phyloP scores from a whole-genome alignment of 2,888 invertebrate species.

The Philhelius pedissequus region DNA sequence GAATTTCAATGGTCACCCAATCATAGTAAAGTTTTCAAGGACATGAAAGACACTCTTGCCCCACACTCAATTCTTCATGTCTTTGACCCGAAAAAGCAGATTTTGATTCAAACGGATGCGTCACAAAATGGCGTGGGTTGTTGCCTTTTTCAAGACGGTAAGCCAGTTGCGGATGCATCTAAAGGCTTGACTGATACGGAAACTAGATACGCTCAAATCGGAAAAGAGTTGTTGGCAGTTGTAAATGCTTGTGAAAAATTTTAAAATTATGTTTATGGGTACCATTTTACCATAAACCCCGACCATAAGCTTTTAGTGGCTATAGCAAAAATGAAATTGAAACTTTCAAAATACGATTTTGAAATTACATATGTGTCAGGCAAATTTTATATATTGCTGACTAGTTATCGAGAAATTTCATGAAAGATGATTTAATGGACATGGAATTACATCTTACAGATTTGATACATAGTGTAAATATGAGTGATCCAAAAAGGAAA shows the following conservation, averaged over 20 bases:
- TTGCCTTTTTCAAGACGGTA: too few species aligned
- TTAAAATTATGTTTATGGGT: background rate
- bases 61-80: constrained; percentile 39
- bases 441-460: background rate
- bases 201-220: constrained; percentile 54
- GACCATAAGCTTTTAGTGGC: constrained; percentile 55
- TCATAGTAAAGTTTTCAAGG: too few species aligned
- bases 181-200: constrained; percentile 70
- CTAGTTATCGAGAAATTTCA: constrained; percentile 36
- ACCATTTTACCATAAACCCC: background rate
- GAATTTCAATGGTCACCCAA: too few species aligned
- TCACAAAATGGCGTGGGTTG: too few species aligned
- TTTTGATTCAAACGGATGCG: too few species aligned
- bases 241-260: background rate
- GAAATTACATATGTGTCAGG: constrained; percentile 63
- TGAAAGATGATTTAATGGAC: background rate
- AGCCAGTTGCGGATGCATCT: too few species aligned
- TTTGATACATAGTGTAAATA: background rate
- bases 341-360: constrained; percentile 68
- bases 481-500: background rate
- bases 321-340: constrained; percentile 68
- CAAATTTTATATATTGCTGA: constrained; percentile 65
- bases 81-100: constrained; percentile 18
- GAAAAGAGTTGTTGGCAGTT: constrained; percentile 31
- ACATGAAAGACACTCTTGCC: constrained; percentile 70